Conservation (phyloP, 2,888 invertebrate genomes). For the Drosophila meridiana region DNA sequence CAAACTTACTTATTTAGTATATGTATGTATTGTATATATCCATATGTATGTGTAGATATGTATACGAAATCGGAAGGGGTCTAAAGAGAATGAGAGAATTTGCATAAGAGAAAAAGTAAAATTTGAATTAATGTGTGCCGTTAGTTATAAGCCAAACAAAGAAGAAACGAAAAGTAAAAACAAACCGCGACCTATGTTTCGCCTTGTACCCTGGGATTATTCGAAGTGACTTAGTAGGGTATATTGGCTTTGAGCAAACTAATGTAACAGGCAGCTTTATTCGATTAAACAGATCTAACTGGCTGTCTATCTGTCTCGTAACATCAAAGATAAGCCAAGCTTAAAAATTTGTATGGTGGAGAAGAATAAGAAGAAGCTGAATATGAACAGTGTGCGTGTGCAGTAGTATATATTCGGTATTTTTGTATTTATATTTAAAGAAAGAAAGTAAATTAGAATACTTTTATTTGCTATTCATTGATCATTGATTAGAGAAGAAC, state of each 20-base stretch:
- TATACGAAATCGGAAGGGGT: constrained; percentile 8
- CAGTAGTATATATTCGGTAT: too few species aligned
- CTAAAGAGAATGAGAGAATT: constrained; percentile 9
- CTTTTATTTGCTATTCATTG: too few species aligned
- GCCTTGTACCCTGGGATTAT: not conserved
- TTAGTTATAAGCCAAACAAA: constrained; percentile 25
- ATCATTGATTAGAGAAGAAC: too few species aligned
- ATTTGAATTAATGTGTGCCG: constrained; percentile 11
- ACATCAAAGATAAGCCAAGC: not conserved
- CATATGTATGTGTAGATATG: not conserved
- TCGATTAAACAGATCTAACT: not conserved
- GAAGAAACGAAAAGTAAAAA: constrained; percentile 23
- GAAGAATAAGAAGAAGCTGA: too few species aligned
- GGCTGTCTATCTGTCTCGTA: not conserved
- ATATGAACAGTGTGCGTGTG: too few species aligned
- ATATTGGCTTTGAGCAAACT: not conserved
- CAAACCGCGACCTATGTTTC: constrained; percentile 3
- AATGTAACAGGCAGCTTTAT: not conserved
- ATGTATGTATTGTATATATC: not conserved
- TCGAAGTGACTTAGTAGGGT: not conserved
- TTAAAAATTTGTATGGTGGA: not conserved
- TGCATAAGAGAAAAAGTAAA: constrained; percentile 23
- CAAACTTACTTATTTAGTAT: not conserved
- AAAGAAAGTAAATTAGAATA: too few species aligned
- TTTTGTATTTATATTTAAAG: too few species aligned